Evolutionary conservation across 2,888 invertebrate species (phyloP).

Genomic region (Trissoscelio sp.): DNA sequence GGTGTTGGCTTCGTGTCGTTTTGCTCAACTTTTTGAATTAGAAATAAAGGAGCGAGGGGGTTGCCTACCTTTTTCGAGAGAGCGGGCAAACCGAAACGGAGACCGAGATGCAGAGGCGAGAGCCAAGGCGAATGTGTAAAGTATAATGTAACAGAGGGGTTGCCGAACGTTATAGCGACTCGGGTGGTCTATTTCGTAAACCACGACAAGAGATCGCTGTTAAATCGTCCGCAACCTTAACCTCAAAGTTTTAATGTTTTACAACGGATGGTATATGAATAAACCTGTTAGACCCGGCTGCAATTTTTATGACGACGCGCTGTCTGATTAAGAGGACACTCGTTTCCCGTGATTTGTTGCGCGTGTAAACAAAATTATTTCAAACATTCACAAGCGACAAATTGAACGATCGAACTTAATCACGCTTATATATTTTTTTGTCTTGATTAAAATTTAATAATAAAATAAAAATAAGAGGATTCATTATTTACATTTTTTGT

Average conservation of each 20-base stretch:
- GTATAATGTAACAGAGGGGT: constrained; percentile 78
- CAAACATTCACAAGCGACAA: constrained; percentile 4
- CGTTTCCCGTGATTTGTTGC: constrained; percentile 34
- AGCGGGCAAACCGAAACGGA: constrained; percentile 56
- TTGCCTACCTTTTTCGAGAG: constrained; percentile 38
- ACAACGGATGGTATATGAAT: constrained; percentile 31
- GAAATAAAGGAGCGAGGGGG: constrained; percentile 68
- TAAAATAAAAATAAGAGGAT: no score
- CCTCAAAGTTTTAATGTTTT: constrained; percentile 56
- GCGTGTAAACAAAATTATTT: constrained; percentile 21
- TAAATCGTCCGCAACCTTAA: constrained; percentile 70
- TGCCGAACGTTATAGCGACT: constrained; percentile 76
- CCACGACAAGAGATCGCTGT: constrained; percentile 72
- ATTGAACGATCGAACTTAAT: constrained; percentile 12
- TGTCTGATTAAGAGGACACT: constrained; percentile 38
- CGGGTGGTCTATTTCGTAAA: constrained; percentile 79
- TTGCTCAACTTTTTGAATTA: constrained; percentile 73
- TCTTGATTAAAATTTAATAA: no score
- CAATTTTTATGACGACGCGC: constrained; percentile 42
- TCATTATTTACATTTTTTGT: no score
- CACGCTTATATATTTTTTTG: not conserved
- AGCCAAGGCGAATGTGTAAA: constrained; percentile 74
- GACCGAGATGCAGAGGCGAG: constrained; percentile 62
- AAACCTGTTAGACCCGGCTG: constrained; percentile 39
- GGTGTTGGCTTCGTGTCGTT: constrained; percentile 50